phyloP scores from a whole-genome alignment of 2,113 vertebrate species.

The Nymphicus hollandicus region DNA sequence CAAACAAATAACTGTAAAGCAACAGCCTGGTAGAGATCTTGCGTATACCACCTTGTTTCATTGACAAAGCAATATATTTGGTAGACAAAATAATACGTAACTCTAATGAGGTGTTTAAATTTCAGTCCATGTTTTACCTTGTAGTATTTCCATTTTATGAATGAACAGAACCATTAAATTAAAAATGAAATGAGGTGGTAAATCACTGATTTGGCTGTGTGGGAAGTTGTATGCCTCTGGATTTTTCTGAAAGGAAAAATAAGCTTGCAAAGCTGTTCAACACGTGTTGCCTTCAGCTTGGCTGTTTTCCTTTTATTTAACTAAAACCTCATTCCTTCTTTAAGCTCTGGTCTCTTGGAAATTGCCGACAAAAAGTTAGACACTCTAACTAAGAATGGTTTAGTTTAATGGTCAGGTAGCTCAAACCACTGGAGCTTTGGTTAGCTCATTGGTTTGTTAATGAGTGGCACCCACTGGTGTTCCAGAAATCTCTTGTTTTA shows the following conservation, averaged over 20 bases:
- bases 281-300: not conserved
- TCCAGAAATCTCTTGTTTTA: not conserved
- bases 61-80: conserved; percentile 64
- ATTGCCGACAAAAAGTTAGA: not conserved
- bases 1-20: conserved; percentile 40
- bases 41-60: conserved; percentile 45
- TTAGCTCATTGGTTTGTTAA: not conserved
- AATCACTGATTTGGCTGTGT: conserved; percentile 49
- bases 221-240: not conserved
- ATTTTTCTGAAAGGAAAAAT: not conserved
- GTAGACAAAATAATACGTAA: conserved; percentile 57
- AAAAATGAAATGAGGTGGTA: conserved; percentile 69
- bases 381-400: not conserved
- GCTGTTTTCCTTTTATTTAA: not conserved
- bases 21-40: conserved; percentile 4
- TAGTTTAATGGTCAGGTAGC: not conserved
- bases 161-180: conserved; percentile 68
- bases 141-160: conserved; percentile 69
- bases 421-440: not conserved
- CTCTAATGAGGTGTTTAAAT: conserved; percentile 71
- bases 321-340: not conserved
- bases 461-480: accelerated
- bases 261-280: not conserved
- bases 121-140: conserved; percentile 62
- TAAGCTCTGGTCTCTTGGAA: not conserved